phyloP scores from a whole-genome alignment of 2,113 vertebrate species.

The Antechinus stuartii region DNA sequence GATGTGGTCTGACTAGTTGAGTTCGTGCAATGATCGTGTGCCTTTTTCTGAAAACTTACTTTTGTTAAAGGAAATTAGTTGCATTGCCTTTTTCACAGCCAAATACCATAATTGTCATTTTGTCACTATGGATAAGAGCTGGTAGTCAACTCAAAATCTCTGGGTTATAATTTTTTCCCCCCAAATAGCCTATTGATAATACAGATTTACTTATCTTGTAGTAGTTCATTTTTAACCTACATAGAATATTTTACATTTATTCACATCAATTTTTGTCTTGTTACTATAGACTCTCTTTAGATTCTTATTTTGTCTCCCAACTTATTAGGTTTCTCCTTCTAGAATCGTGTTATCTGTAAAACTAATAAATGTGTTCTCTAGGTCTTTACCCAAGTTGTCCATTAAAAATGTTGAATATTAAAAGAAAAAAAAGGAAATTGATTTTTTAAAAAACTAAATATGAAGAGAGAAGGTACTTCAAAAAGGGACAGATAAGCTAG shows the following conservation, averaged over 20 bases:
- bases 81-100: neutral
- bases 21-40: neutral
- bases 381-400: neutral
- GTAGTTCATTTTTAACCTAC: neutral
- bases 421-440: neutral
- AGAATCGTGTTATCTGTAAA: neutral
- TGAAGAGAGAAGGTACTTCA: neutral
- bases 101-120: too few species aligned
- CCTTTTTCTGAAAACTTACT: neutral
- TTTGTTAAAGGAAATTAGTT: neutral
- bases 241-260: neutral
- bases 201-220: neutral
- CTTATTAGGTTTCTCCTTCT: neutral
- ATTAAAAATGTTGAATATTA: neutral
- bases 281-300: neutral
- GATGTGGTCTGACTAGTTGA: neutral
- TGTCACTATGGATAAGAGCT: too few species aligned
- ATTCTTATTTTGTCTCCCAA: neutral
- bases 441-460: neutral
- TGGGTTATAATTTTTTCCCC: neutral
- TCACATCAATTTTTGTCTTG: neutral
- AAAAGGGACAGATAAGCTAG: neutral
- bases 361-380: neutral
- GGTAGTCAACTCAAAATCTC: neutral
- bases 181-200: neutral